Base-by-base conservation (phyloP, 2,888 invertebrate species). In the Euclidia mi region DNA sequence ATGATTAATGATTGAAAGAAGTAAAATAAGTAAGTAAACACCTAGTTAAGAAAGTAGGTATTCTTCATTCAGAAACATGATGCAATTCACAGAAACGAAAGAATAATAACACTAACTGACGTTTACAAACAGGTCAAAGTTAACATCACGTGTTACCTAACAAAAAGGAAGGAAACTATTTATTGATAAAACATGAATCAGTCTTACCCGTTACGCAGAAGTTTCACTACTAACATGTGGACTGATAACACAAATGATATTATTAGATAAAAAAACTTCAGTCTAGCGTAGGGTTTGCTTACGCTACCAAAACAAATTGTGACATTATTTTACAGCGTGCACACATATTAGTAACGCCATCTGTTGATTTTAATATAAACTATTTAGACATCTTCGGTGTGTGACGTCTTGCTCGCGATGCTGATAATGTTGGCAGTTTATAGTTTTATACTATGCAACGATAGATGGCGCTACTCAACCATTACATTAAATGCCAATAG, bases 301-400 rank as follows among this genome's bases (percentile, higher is more conserved):
- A 9, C 42, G 40, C 17, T 65, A 73, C 52, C 59, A 71, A 65
- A 73, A 71, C 72, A 73, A 62, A 50, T 18, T 2, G 17, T 32
- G 41, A 41, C 12, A 34, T 12, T 17, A 12, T 7, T 42, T 31
- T 0, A 3, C 53, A 59, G 71, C 52, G 66, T 63, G 57, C 3
- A 2, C 1, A 2, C 11, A 11, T 12, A 52, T 53, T 11, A 38
- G 47, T 55, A 37, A 0, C 53, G 66, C 56, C 69, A 71, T 69
- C 73, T 73, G 2, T 45, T 17, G n/a, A 4, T 42, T 0, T 11
- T 1, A 1, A 1, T 0, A 0, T 12, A 25, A 49, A 62, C 43
- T 43, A 42, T 3, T 31, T 37, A 4, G 14, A 1, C 3, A 37
- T n/a, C n/a, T n/a, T n/a, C n/a, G n/a, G n/a, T n/a, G n/a, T n/a